Conservation (phyloP, 2,888 invertebrate species). For the Ichneumoninae sp. region DNA sequence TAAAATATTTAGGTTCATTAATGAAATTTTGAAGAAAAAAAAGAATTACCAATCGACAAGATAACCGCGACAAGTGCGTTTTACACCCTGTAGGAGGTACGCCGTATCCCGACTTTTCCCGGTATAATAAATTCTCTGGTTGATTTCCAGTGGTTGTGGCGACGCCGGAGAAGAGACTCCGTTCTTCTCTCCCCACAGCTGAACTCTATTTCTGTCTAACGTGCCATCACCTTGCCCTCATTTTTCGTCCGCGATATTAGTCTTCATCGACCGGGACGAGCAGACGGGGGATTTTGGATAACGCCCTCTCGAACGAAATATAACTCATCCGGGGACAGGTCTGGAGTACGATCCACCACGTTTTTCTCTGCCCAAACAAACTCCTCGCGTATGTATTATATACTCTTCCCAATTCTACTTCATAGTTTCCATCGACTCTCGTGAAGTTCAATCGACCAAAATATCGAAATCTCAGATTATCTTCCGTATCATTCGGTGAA, state of each 20-base stretch:
- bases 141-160: slow-evolving; percentile 41
- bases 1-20: no score
- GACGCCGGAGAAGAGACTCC: slow-evolving; percentile 60
- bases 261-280: slow-evolving; percentile 61
- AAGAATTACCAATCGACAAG: neutral
- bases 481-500: no score
- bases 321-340: slow-evolving; percentile 58
- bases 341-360: slow-evolving; percentile 24
- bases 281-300: slow-evolving; percentile 45
- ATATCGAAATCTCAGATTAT: no score
- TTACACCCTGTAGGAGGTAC: neutral
- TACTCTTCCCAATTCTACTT: neutral
- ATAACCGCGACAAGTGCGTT: neutral
- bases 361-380: slow-evolving; percentile 20
- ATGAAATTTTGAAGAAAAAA: no score
- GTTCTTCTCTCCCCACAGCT: slow-evolving; percentile 60
- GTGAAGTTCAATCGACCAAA: neutral
- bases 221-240: slow-evolving; percentile 70
- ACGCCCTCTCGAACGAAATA: slow-evolving; percentile 27
- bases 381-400: slow-evolving; percentile 2
- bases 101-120: neutral
- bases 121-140: slow-evolving; percentile 27
- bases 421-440: neutral
- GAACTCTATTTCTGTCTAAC: slow-evolving; percentile 68
- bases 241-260: slow-evolving; percentile 64